Percentiles rank a stretch among this genome's conserved stretches.
Conservation (phyloP, 2,113 vertebrate species). For the Recurvirostra avosetta region DNA sequence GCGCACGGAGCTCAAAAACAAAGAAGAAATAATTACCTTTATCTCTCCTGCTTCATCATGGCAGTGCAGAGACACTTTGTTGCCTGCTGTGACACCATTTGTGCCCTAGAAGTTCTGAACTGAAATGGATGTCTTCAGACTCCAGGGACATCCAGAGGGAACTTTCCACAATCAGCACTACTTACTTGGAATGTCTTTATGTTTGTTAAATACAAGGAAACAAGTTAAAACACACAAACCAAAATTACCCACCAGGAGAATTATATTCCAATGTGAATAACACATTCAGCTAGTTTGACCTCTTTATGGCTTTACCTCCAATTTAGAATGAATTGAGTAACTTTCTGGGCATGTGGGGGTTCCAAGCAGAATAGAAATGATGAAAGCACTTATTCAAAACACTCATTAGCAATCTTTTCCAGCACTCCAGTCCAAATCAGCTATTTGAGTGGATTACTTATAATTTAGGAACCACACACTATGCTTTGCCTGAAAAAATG, state of each 20-base stretch:
- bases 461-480: not conserved
- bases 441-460: not conserved
- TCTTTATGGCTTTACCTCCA: not conserved
- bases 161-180: not conserved
- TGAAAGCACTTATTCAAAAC: slow-evolving; percentile 10
- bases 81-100: not conserved
- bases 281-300: not conserved
- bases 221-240: not conserved
- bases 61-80: not conserved
- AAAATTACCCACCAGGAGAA: not conserved
- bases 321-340: not conserved
- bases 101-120: not conserved
- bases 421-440: not conserved
- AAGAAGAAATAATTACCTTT: not conserved
- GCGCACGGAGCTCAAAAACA: not conserved
- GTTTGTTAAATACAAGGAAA: slow-evolving; percentile 9
- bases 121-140: not conserved
- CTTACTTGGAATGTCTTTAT: not conserved
- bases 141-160: not conserved
- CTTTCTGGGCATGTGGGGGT: not conserved
- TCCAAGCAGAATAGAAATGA: not conserved
- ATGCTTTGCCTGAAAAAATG: not conserved
- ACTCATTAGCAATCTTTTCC: slow-evolving; percentile 17
- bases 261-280: not conserved
- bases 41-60: not conserved